Base-by-base conservation (phyloP, 92 coral and sea anemone species). In the Virgularia gustaviana region DNA sequence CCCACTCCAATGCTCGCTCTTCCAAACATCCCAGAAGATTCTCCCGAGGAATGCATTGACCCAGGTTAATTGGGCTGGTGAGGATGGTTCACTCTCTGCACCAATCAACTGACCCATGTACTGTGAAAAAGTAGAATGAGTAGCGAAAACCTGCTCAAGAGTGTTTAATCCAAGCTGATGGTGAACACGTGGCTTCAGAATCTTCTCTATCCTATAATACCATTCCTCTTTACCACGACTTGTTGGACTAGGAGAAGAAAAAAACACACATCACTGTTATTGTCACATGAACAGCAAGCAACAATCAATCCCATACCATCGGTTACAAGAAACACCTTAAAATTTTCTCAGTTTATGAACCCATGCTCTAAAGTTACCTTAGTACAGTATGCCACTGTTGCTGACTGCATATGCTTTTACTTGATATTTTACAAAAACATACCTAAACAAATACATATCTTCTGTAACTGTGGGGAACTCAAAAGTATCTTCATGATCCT, bases 11-110 rank as follows among this genome's bases (percentile, higher is more conserved):
- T 94, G 89, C 27, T 88, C 84, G 68, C 88, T 91, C 63, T 87
- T 91, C 99, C 99, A 94, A 5, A 94, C 96, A 67, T 94, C 99
- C 96, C 96, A 94, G 71, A 94, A 94, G 3, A 85, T 83, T 63
- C 99, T 82, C n/a, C 96, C 99, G 60, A 87, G 77, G 58, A 94
- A 63, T 25, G 88, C 89, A 58, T 94, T 94, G 10, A 94, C 99
- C 96, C 96, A 94, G 4, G 99, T 87, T 49, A 94, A 75, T 67
- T 89, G 88, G 18, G 70, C 77, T 57, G 79, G 86, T 23, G 83
- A 91, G 15, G 89, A 70, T 18, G 82, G 70, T 27, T 83, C 67
- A n/a, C 57, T 54, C 35, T 53, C 77, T 5, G 64, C 49, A 24
- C 84, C 91, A 24, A 94, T 64, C 27, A 94, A 81, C 58, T 75